Evolutionary conservation across 2,888 invertebrate genomes (phyloP), one percentile per base, ranked within the genome.

Genomic region (Catocala fraxini): DNA sequence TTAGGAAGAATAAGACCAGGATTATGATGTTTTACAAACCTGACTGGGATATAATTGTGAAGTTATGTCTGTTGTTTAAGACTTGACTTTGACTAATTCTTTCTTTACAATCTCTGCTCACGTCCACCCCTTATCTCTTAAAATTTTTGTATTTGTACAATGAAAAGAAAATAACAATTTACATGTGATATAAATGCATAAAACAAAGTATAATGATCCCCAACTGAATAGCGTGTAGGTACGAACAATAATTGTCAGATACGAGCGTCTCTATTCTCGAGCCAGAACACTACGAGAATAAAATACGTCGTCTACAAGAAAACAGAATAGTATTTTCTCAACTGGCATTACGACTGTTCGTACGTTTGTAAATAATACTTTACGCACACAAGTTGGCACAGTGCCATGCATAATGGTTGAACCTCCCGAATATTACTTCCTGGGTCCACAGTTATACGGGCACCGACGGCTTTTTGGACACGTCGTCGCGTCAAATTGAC

Each of bases 361-460:
- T 72, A 68, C 54, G 68, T 56, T 71, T 60, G 62, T 64, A 72
- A 73, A 59, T 59, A 71, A 63, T 66, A 72, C 62, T 61, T 39
- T 73, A 75, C 78, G 73, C 80, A 77, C 76, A 68, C 65, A 58
- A 75, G 63, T 83, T 90, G 89, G 90, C 84, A 68, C 59, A 63
- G 39, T 81, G 89, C 91, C 90, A 89, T 81, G 80, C 83, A 83
- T 83, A 85, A 84, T 85, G 81, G 68, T 78, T 73, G 81, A 77
- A 82, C 83, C 76, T 85, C 75, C 77, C 79, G 77, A 83, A 85
- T 85, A 87, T 88, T 86, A 83, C 86, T 87, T 88, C 86, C 60
- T 70, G 70, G 60, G 67, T 68, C 68, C 65, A 55, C 68, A 58
- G 72, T 62, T 68, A 67, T 63, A 68, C 60, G 57, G 45, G 51